Base-by-base conservation (phyloP, 2,113 vertebrate genomes). In the Myotis davidii region DNA sequence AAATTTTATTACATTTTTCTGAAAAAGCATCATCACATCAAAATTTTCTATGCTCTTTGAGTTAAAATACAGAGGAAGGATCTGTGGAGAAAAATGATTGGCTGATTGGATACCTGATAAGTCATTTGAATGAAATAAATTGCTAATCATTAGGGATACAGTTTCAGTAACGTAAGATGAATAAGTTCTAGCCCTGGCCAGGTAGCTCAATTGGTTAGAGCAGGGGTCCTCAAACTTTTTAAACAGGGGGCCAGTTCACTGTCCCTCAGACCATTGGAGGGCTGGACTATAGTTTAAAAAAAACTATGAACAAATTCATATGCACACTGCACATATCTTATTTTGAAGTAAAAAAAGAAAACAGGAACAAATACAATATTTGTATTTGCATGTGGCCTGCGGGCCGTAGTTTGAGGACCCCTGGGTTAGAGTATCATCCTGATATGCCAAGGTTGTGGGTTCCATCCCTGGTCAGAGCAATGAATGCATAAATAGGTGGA, bases 1-100 rank as follows among this genome's bases (percentile, higher is more conserved):
- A 52, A 61, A 79, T 85, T 79, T 92, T 76, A 39, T 39, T 77
- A 56, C 32, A 29, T 73, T 73, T 96, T 88, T 81, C 39, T 61
- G 61, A 73, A 39, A 54, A 88, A 73, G 2, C 12, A 88, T 88
- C 12, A 88, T 88, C n/a, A 48, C 9, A 29, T 50, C n/a, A 85
- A 23, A 76, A 91, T 48, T 72, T 93, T 74, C 67, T 88, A 29
- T 16, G 12, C 6, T 70, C 37, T 92, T 61, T 82, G 74, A 91
- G 12, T 85, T 29, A 73, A 86, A 89, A 13, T 54, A 76, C 14
- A 48, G 21, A 83, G 12, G 50, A 82, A 94, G 9, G 25, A 61
- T 94, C 12, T 77, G 84, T 65, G 32, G 64, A 86, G 73, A 39
- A 85, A 67, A 88, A 32, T 12, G 42, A 65, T 52, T 73, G 9